A percentile compares a stretch with the other conserved stretches of the same genome.
phyloP scores from a whole-genome alignment of 2,888 invertebrate genomes.

The Apodemia hepburni region DNA sequence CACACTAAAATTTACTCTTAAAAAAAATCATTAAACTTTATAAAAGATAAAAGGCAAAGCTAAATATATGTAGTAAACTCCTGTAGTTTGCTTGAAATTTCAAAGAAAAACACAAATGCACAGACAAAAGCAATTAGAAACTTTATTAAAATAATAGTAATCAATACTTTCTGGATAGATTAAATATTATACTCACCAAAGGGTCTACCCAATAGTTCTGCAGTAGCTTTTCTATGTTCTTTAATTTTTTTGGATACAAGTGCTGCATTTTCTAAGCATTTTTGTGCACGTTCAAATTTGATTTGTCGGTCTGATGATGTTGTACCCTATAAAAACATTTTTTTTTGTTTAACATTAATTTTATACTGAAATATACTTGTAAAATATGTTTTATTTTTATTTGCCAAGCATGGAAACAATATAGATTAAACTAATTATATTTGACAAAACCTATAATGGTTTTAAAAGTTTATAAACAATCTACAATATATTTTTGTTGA shows the following conservation, averaged over 20 bases:
- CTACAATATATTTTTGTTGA: no score
- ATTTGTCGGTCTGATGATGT: conserved; percentile 66
- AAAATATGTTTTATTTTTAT: no score
- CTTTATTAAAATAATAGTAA: not conserved
- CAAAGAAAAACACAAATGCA: not conserved
- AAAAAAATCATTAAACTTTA: no score
- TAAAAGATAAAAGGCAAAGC: no score
- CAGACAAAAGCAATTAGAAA: not conserved
- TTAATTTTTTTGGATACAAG: conserved; percentile 73
- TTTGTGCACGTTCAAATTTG: conserved; percentile 70
- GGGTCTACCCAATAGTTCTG: conserved; percentile 3
- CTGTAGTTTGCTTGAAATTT: no score
- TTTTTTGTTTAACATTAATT: not conserved
- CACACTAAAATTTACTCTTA: no score
- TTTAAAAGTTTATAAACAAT: no score
- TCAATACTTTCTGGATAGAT: not conserved
- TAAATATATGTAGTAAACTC: no score
- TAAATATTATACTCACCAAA: not conserved
- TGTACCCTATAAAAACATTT: conserved; percentile 32
- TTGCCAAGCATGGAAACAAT: no score
- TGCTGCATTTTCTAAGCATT: conserved; percentile 73
- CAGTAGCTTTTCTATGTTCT: conserved; percentile 54
- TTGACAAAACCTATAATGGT: no score
- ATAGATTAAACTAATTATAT: no score
- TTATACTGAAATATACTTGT: no score